These are phyloP conservation scores for Drosophila carrolli DNA, from an alignment of 1,140 invertebrate species.

Conservation along the genomic window DNA sequence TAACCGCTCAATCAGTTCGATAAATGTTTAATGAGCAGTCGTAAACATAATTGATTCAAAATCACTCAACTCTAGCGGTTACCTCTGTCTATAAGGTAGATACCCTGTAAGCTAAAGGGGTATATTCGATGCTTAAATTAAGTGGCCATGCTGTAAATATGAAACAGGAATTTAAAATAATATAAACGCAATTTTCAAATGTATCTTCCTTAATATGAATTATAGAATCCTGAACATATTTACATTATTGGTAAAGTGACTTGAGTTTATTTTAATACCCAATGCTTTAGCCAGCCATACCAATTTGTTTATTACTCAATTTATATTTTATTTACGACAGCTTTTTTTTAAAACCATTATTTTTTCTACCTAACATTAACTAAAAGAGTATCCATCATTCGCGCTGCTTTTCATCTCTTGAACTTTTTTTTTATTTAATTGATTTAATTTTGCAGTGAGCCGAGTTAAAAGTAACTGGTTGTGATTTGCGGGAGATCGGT, in stretches of 20 bases:
- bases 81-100: background rate
- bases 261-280: no score
- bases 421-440: constrained; percentile 63
- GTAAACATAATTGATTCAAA: constrained; percentile 69
- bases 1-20: constrained; percentile 64
- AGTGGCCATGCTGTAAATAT: no score
- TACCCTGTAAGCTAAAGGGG: constrained; percentile 13
- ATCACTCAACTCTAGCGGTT: constrained; percentile 46
- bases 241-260: no score
- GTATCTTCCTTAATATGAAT: no score
- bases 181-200: no score
- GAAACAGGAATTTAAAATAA: no score
- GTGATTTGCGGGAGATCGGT: background rate
- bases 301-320: no score
- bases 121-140: background rate
- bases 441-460: constrained; percentile 72
- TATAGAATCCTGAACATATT: no score
- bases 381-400: constrained; percentile 1
- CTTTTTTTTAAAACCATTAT: no score
- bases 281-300: no score
- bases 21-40: constrained; percentile 74
- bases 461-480: constrained; percentile 58
- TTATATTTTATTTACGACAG: no score
- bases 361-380: background rate
- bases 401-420: background rate